A percentile compares a stretch with the other conserved stretches of the same genome.
These are phyloP conservation scores for Penaeus chinensis DNA, from an alignment of 1,140 invertebrate genomes.

Conservation along the genomic window DNA sequence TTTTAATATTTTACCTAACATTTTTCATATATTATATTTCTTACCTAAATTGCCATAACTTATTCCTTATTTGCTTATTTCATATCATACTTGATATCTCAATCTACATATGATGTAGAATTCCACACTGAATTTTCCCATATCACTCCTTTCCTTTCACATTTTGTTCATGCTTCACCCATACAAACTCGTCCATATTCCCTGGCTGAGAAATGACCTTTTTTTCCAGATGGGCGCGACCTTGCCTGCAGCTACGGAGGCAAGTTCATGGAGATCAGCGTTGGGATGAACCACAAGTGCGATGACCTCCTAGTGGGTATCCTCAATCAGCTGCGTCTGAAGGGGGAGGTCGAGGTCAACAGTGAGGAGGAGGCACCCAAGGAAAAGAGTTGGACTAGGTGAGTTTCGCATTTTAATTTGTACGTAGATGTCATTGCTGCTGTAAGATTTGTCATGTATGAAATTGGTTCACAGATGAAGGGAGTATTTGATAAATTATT, in stretches of 20 bases:
- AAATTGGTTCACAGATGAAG: neutral
- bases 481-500: no score
- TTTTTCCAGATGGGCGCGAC: slow-evolving; percentile 85
- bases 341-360: slow-evolving; percentile 70
- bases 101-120: no score
- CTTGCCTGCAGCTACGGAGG: slow-evolving; percentile 85
- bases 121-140: no score
- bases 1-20: neutral
- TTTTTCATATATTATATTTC: neutral
- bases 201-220: slow-evolving; percentile 35
- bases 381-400: slow-evolving; percentile 67
- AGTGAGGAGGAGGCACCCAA: slow-evolving; percentile 73
- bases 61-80: no score
- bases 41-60: no score
- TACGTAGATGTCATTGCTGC: neutral
- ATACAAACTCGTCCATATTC: no score
- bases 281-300: slow-evolving; percentile 90
- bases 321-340: slow-evolving; percentile 83
- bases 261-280: slow-evolving; percentile 90
- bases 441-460: neutral
- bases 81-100: no score
- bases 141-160: no score
- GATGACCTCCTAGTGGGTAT: slow-evolving; percentile 87
- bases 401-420: slow-evolving; percentile 68
- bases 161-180: no score